Evolutionary conservation across 2,797 vertebrate genomes (phyloP), one percentile per base, ranked within the genome.

Genomic region (Premnoplex brunnescens): DNA sequence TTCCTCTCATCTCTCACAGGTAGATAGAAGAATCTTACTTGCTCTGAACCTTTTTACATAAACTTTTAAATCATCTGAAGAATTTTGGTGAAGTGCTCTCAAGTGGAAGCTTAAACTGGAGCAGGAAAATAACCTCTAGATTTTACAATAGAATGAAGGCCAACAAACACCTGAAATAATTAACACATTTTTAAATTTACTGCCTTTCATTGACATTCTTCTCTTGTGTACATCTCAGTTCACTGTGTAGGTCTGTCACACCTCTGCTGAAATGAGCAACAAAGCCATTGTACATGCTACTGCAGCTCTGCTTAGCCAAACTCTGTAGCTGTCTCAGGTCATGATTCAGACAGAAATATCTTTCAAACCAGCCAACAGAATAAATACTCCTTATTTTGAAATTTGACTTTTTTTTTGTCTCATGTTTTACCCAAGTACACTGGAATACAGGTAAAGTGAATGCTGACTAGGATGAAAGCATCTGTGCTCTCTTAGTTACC

Each of bases 191-290:
- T 81, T 14, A 81, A 49, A 77, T 49, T 34, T 32, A 37, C 16
- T 36, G 34, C 37, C 66, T 76, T 81, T 37, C 51, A 36, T 2
- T 34, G 20, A 6, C 28, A 28, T 36, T 66, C 24, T 59, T 71
- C 56, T 75, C 28, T 74, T 52, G 12, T 0, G 0, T 13, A 28
- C 26, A 58, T 26, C 17, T 67, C 48, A 5, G 41, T 26, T 92
- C n/a, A 27, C 39, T 43, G 15, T 0, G 3, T 3, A 17, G 0
- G 1, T 30, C 56, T 76, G 34, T 34, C 26, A 3, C 5, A 37
- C 21, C 43, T 52, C 55, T 26, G 39, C 59, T 51, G 56, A 76
- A 76, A 55, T 2, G 5, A 55, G 17, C 36, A 52, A 22, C 55
- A 54, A 68, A 81, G 28, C 18, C 73, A 51, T 1, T 16, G 36